phyloP scores from a whole-genome alignment of 2,888 invertebrate species.

The Seladonia tumulorum region DNA sequence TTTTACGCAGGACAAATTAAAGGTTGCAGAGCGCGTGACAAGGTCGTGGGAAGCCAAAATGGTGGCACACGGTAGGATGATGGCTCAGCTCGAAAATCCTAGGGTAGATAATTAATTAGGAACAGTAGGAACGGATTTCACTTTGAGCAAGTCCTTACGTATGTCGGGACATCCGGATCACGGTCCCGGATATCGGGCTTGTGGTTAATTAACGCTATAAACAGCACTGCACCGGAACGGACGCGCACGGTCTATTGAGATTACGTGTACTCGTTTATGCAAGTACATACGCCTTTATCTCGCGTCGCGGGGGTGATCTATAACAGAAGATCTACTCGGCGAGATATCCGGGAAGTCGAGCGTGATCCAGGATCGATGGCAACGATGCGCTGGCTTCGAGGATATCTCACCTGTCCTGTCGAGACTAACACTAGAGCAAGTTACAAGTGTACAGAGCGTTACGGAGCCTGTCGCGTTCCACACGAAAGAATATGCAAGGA shows the following conservation, averaged over 20 bases:
- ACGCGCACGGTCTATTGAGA: constrained; percentile 47
- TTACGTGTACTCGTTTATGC: constrained; percentile 48
- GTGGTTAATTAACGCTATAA: constrained; percentile 40
- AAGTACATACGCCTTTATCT: constrained; percentile 59
- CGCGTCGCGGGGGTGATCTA: constrained; percentile 23
- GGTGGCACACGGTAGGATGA: background rate
- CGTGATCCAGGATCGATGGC: background rate
- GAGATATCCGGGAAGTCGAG: constrained; percentile 10
- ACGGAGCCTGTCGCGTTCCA: background rate
- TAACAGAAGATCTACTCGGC: constrained; percentile 24
- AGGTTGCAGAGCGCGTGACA: background rate
- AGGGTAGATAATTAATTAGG: constrained; percentile 51
- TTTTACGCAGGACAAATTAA: background rate
- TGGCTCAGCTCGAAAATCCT: constrained; percentile 14
- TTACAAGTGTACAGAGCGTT: background rate
- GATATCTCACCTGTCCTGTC: constrained; percentile 3
- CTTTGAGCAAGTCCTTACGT: constrained; percentile 62
- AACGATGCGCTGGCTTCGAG: background rate
- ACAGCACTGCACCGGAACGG: constrained; percentile 32
- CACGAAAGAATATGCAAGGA: background rate
- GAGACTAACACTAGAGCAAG: background rate
- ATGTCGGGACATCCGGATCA: constrained; percentile 3
- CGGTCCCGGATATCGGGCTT: constrained; percentile 23
- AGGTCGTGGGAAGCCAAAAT: background rate
- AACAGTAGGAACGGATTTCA: constrained; percentile 69